A percentile compares a stretch with the other conserved stretches of the same genome.
These are phyloP conservation scores for Furcifer pardalis DNA, from an alignment of 2,797 vertebrate genomes.

Conservation along the genomic window DNA sequence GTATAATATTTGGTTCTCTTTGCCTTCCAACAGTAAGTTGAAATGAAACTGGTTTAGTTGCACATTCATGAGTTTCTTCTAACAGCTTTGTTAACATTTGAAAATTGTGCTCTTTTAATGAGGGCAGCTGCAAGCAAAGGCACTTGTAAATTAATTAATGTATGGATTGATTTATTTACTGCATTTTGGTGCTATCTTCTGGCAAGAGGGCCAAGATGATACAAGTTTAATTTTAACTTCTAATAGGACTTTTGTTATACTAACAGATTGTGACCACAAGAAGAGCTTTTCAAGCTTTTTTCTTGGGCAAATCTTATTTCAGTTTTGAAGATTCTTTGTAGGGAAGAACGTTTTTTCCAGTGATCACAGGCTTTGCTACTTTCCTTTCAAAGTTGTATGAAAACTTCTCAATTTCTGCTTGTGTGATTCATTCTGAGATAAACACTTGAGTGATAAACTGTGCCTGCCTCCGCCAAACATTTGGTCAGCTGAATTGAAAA, in stretches of 20 bases:
- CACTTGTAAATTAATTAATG: too few species aligned
- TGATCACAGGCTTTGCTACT: background rate
- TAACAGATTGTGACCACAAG: slow-evolving; percentile 2
- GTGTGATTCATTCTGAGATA: background rate
- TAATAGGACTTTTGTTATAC: slow-evolving; percentile 18
- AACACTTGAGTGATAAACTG: background rate
- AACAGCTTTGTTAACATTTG: background rate
- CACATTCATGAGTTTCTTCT: background rate
- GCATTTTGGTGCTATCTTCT: too few species aligned
- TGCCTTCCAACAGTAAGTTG: background rate
- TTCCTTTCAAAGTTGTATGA: background rate
- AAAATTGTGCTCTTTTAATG: background rate
- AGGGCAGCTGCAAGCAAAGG: background rate
- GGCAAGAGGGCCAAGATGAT: background rate
- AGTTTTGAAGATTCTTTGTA: background rate
- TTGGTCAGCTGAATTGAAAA: background rate
- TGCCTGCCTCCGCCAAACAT: background rate
- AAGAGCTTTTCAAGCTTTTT: too few species aligned
- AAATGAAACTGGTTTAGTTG: background rate
- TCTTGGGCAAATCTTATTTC: background rate
- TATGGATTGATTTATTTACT: too few species aligned
- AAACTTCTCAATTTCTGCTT: background rate
- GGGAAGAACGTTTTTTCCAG: background rate
- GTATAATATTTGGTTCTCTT: too few species aligned
- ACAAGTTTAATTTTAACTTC: background rate